Conservation (phyloP, 1,140 invertebrate genomes). For the Psilanteris sp. region DNA sequence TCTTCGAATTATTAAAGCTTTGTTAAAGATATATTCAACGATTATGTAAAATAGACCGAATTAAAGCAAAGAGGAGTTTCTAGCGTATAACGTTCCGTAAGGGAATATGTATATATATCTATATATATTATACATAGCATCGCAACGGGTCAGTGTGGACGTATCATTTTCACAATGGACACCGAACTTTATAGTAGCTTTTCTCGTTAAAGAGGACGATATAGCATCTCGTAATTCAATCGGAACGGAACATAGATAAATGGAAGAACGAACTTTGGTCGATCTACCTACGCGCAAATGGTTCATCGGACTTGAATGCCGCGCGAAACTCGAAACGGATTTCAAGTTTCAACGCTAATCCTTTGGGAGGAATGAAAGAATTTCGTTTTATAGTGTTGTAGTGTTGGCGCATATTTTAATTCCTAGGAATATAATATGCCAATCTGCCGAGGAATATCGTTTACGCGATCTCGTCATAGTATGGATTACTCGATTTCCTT, state of each 20-base stretch:
- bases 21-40: constrained; percentile 48
- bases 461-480: constrained; percentile 58
- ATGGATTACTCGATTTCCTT: constrained; percentile 56
- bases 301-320: constrained; percentile 21
- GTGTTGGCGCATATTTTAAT: constrained; percentile 34
- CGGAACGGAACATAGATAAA: constrained; percentile 59
- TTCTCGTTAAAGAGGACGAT: constrained; percentile 58
- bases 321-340: constrained; percentile 36
- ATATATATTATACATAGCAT: constrained; percentile 42
- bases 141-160: constrained; percentile 36
- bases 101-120: no score
- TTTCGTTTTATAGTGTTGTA: constrained; percentile 4
- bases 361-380: constrained; percentile 48
- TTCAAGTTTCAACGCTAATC: constrained; percentile 42
- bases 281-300: constrained; percentile 30
- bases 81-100: constrained; percentile 45
- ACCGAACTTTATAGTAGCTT: constrained; percentile 59
- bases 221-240: constrained; percentile 60
- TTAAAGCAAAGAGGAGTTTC: constrained; percentile 29
- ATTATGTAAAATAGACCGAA: constrained; percentile 46
- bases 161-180: constrained; percentile 61
- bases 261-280: constrained; percentile 56
- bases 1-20: constrained; percentile 59
- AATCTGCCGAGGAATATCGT: constrained; percentile 38
- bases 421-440: constrained; percentile 48